These are phyloP conservation scores for Lepidotrigona ventralis DNA, from an alignment of 1,140 invertebrate species.

Conservation along the genomic window DNA sequence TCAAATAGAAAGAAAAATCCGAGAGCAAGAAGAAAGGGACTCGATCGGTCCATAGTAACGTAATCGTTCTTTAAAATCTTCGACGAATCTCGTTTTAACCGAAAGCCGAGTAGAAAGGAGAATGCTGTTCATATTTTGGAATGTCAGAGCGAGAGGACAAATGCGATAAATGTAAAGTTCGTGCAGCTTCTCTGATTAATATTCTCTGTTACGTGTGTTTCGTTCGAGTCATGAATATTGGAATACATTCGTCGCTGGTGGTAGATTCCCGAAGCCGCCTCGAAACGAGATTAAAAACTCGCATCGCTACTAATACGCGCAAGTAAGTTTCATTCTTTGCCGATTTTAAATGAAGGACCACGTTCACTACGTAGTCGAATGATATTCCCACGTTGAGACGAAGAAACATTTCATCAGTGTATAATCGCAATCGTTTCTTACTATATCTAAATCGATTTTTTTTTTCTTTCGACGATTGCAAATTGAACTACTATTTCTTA, in stretches of 20 bases:
- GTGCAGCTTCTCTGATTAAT: background rate
- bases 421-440: no score
- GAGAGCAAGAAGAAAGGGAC: no score
- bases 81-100: background rate
- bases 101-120: no score
- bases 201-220: constrained; percentile 3
- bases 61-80: background rate
- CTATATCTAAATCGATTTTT: no score
- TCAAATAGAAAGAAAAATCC: no score
- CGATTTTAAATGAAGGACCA: background rate
- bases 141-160: background rate
- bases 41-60: no score
- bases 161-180: background rate
- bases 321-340: background rate
- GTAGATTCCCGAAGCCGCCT: background rate
- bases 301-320: background rate
- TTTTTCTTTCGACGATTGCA: no score
- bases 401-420: no score
- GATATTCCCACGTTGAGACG: background rate
- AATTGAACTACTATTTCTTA: no score
- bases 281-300: background rate
- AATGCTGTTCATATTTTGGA: background rate
- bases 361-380: background rate
- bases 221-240: constrained; percentile 1
- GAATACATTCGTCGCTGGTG: background rate